Base-by-base conservation (phyloP, 2,888 invertebrate genomes). In the Phania funesta region DNA sequence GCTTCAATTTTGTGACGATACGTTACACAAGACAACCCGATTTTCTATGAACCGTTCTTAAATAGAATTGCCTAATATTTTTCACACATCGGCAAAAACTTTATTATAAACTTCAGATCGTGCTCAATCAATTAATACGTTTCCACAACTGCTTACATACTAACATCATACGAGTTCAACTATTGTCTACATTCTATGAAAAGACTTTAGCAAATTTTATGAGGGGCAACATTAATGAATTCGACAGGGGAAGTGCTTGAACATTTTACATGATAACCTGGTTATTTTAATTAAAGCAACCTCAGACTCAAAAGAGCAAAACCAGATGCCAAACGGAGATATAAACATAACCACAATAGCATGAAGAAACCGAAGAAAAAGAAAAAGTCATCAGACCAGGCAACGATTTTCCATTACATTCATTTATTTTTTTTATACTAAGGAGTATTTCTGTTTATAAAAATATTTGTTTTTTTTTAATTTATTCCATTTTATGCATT, bases 251-350 rank as follows among this genome's bases (percentile, higher is more conserved):
- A 56, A 46, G 11, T 56, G 29, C 29, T 54, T 62, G 16, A 65
- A 35, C 54, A 18, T 67, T 67, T 77, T 73, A 73, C 67, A 81
- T 68, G 62, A 77, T 73, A 81, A 81, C 73, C 77, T 81, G 81
- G 73, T 73, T 77, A 81, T 77, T 77, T 77, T 77, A 81, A 81
- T 77, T 81, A 64, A 81, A 77, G 62, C 62, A 74, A 74, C 46
- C 54, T 26, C 64, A 74, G 54, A 65, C 54, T 16, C 44, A 38
- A 44, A 54, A 8, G 20, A 32, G 46, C 9, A 56, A 56, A 38
- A n/a, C 35, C 46, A 56, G 56, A 74, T 16, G 65, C 24, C 74
- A 46, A 35, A 58, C 26, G 64, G 11, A n/a, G 22, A 48, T 8
- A 8, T 6, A 3, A 13, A 38, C 11, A 68, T 8, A 29, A 11